Evolutionary conservation across 2,797 vertebrate genomes (phyloP), one percentile per base, ranked within the genome.

Genomic region (Chaenodraco wilsoni): DNA sequence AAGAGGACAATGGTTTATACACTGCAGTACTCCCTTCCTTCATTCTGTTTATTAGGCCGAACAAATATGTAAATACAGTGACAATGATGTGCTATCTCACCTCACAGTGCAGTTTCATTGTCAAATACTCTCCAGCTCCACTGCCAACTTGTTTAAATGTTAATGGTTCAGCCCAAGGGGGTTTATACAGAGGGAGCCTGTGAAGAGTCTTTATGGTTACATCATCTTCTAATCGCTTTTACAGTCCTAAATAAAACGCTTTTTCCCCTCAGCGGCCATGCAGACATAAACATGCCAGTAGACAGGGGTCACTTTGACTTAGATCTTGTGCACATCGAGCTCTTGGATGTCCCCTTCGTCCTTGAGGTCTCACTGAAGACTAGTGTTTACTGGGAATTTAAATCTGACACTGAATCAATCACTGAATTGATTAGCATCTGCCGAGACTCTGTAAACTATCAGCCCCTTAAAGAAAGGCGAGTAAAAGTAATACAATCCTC

Each of bases 31-130:
- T 69, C 56, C 66, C 67, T 76, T 83, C 71, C 83, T 75, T 86
- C 72, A 65, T 74, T 83, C 64, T 91, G 86, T 89, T 92, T 91
- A 89, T 87, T 57, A 76, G 63, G 66, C 68, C 10, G 78, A 83
- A 77, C 76, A 91, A 89, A 87, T 89, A 90, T 91, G 87, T 92
- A 93, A 90, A 91, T 67, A 89, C 49, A 69, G 73, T 19, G 85
- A 83, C 75, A 79, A 71, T 40, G 65, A 84, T 49, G 69, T 49
- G 49, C 71, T 56, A 49, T 80, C 57, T 84, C 65, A 66, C 21
- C 64, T 88, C 72, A 37, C 12, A 33, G 65, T 76, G 40, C 15
- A 31, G 50, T 40, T 78, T 76, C 73, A 72, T 69, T 67, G 50
- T 72, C 60, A 83, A 71, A 79, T 50, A 23, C 60, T 78, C 49